phyloP scores from a whole-genome alignment of 2,797 vertebrate species.

The Leucoraja ocellata region DNA sequence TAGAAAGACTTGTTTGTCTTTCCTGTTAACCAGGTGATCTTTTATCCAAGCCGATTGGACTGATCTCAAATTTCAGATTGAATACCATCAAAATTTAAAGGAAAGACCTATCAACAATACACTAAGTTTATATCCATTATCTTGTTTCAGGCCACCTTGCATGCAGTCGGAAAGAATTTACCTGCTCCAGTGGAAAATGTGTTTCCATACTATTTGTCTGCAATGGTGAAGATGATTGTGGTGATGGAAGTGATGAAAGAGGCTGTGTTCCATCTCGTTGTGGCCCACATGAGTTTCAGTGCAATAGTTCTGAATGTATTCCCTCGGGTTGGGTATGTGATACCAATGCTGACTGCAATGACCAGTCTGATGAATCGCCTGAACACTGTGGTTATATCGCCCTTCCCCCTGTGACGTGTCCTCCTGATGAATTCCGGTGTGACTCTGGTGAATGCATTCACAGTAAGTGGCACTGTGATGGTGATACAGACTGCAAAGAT shows the following conservation, averaged over 20 bases:
- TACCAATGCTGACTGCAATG: constrained; percentile 83
- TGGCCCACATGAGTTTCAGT: constrained; percentile 77
- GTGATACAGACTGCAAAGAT: constrained; percentile 89
- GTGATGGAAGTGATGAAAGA: constrained; percentile 78
- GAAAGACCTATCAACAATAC: no score
- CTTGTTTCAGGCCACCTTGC: constrained; percentile 75
- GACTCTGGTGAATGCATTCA: constrained; percentile 88
- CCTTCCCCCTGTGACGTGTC: constrained; percentile 69
- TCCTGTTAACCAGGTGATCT: no score
- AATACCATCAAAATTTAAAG: no score
- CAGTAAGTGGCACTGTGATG: constrained; percentile 90
- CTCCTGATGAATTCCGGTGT: constrained; percentile 76
- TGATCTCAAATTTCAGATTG: no score
- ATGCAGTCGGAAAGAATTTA: constrained; percentile 83
- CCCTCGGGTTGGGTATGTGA: constrained; percentile 88
- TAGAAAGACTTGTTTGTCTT: no score
- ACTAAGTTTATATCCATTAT: no score
- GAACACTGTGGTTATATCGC: constrained; percentile 78
- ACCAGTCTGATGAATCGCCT: constrained; percentile 83
- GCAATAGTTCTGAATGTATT: constrained; percentile 80
- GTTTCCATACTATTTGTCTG: constrained; percentile 87
- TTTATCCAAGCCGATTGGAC: no score
- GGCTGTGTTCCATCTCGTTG: constrained; percentile 79
- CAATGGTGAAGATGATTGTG: constrained; percentile 89
- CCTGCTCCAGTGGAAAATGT: constrained; percentile 80